A percentile compares a stretch with the other conserved stretches of the same genome.
Evolutionary conservation across 2,113 vertebrate genomes (phyloP).

Genomic region (Serinus canaria): DNA sequence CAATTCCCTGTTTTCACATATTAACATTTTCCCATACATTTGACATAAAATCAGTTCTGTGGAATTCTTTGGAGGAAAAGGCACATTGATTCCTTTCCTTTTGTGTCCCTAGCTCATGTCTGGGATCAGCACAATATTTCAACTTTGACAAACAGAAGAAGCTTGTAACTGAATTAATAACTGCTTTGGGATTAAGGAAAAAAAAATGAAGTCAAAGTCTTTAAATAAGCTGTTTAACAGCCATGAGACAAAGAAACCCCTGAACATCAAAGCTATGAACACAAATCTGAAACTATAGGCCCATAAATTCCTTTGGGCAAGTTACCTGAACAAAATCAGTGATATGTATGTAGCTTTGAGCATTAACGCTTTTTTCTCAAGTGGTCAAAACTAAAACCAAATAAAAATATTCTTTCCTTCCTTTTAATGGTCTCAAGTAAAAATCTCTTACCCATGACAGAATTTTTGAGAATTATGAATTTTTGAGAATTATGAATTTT

Average conservation of each 20-base stretch:
- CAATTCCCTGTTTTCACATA: background rate
- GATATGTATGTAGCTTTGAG: background rate
- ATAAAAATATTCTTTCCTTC: background rate
- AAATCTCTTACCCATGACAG: background rate
- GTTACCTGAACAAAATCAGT: background rate
- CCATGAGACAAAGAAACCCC: background rate
- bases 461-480: background rate
- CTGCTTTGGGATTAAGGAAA: background rate
- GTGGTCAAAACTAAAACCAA: background rate
- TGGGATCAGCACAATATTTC: background rate
- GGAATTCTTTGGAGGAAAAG: background rate
- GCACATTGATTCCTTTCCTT: background rate
- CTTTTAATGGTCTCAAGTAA: background rate
- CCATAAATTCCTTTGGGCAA: background rate
- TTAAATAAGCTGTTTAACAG: background rate
- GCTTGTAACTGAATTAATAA: background rate
- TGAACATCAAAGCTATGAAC: rapidly evolving
- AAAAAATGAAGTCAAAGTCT: background rate
- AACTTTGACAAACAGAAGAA: background rate
- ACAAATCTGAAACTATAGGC: background rate
- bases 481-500: background rate
- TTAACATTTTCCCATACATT: background rate
- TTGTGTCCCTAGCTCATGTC: background rate
- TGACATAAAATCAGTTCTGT: background rate
- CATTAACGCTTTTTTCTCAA: background rate